Evolutionary conservation across 1,140 invertebrate genomes (phyloP), one percentile per base, ranked within the genome.

Genomic region (Meteorus sp.): DNA sequence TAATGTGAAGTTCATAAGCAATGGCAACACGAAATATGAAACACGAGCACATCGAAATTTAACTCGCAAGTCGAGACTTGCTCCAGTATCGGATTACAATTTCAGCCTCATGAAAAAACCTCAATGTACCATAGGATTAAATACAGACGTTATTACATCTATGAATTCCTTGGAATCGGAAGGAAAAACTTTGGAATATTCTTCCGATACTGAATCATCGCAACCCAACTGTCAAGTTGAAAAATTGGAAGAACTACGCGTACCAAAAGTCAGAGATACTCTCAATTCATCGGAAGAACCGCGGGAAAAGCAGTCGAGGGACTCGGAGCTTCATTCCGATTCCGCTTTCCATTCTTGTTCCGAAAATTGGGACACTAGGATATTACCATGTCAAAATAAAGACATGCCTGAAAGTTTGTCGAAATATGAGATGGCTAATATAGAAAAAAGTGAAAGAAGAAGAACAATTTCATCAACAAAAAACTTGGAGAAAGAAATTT

Each of bases 21-120:
- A 58, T 45, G 27, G 43, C 31, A 15, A 59, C 22, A 13, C 35
- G 8, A 39, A 39, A 11, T n/a, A 13, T 11, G 33, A 48, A 13
- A 33, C 48, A n/a, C 39, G 44, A 23, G 27, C 41, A 45, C 17
- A 44, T 25, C 35, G 48, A 23, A 59, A 53, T 44, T 53, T 52
- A 11, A 31, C 51, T 29, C 17, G 51, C 31, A 55, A 60, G 51
- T 15, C 35, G 17, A 50, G 9, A 2, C 31, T 45, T 15, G 39
- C 52, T 9, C 19, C 52, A 6, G 43, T 19, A 39, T 45, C 48
- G 47, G 71, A 74, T 35, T 62, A 66, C 13, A 77, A 77, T 58
- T 76, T 76, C 35, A 75, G 64, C 41, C 55, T 76, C 51, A 61
- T 60, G 1, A 57, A 57, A 0, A 74, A 65, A 15, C 67, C 68